A percentile compares a stretch with the other conserved stretches of the same genome.
Conservation (phyloP, 53 echinoderm and acorn worm species). For the Mesocentrotus franciscanus region DNA sequence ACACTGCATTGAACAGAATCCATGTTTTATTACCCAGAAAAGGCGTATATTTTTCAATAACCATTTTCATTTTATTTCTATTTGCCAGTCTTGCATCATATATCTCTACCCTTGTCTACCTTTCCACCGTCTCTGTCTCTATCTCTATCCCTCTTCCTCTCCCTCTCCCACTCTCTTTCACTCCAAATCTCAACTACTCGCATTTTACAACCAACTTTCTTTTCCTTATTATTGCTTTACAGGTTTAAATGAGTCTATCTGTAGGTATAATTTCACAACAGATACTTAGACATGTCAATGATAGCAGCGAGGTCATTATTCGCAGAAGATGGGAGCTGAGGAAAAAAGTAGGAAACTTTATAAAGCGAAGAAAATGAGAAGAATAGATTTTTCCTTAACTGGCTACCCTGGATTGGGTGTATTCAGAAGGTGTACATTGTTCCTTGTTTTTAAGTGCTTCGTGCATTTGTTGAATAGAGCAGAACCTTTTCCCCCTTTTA, state of each 20-base stretch:
- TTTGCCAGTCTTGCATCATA: too few species aligned
- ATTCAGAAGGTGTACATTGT: slow-evolving; percentile 14
- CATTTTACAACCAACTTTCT: background rate
- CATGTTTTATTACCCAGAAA: too few species aligned
- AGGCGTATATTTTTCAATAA: too few species aligned
- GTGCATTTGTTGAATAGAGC: background rate
- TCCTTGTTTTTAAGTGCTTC: slow-evolving; percentile 56
- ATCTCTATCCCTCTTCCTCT: background rate
- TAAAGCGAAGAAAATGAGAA: background rate
- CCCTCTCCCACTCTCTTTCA: too few species aligned
- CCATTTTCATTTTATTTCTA: too few species aligned
- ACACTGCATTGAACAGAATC: too few species aligned
- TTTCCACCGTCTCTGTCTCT: background rate
- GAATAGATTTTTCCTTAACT: background rate
- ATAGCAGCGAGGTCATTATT: slow-evolving; percentile 20
- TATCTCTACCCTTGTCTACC: background rate
- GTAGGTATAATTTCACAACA: background rate
- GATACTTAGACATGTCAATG: slow-evolving; percentile 29
- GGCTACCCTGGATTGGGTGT: slow-evolving; percentile 31
- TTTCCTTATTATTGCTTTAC: background rate
- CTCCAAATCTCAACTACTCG: background rate
- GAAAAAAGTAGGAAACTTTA: background rate
- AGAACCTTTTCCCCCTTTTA: slow-evolving; percentile 1
- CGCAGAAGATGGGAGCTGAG: background rate
- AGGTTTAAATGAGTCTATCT: background rate